Percentiles rank a stretch among this genome's conserved stretches.
Conservation (phyloP, 2,888 invertebrate species). For the Allacma fusca region DNA sequence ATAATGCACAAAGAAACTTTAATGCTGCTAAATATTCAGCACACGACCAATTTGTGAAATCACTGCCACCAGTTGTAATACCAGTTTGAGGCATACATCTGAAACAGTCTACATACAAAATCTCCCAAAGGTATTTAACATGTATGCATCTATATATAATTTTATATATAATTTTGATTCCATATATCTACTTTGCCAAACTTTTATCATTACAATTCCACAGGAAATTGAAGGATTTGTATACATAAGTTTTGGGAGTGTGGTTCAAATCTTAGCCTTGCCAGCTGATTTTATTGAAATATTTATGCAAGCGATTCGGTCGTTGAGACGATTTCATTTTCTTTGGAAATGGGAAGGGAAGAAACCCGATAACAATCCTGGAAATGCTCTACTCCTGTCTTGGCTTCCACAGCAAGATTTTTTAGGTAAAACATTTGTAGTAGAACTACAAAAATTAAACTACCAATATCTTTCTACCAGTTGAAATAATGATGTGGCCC, state of each 20-base stretch:
- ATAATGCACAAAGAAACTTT: not conserved
- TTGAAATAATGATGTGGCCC: too few species aligned
- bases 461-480: too few species aligned
- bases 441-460: too few species aligned
- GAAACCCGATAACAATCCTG: not conserved
- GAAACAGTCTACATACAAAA: not conserved
- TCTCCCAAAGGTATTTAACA: not conserved
- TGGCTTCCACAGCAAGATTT: not conserved
- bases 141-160: too few species aligned
- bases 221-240: not conserved
- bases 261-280: not conserved
- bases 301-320: not conserved
- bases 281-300: not conserved
- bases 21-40: not conserved
- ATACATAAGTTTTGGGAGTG: conserved; percentile 14
- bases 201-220: too few species aligned
- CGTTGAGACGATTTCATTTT: not conserved
- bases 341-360: conserved; percentile 2
- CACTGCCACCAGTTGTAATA: not conserved
- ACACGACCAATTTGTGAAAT: not conserved
- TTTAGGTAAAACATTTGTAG: not conserved
- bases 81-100: conserved; percentile 1
- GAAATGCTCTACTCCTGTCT: not conserved
- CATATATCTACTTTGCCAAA: too few species aligned
- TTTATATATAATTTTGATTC: too few species aligned